Evolutionary conservation across 2,797 vertebrate species (phyloP).

Genomic region (Pitangus sulphuratus): DNA sequence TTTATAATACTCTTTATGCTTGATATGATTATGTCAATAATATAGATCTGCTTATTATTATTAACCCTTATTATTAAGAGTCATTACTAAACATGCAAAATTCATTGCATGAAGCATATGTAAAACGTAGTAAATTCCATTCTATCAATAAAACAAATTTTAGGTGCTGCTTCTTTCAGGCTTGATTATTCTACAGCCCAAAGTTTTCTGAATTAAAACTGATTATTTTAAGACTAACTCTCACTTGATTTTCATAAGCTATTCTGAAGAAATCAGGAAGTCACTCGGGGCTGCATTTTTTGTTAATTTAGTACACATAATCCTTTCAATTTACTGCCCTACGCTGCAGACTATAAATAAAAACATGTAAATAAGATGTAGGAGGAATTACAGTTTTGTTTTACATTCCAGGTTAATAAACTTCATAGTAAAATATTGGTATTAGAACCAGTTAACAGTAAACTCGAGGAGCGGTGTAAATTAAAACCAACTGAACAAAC

Average conservation of each 20-base stretch:
- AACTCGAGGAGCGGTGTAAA: conserved; percentile 60
- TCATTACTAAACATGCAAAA: conserved; percentile 79
- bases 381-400: neutral
- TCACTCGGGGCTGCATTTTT: neutral
- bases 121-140: conserved; percentile 73
- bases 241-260: neutral
- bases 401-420: conserved; percentile 58
- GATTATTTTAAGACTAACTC: conserved; percentile 8
- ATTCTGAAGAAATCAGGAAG: conserved; percentile 2
- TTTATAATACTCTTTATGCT: conserved; percentile 76
- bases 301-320: conserved; percentile 33
- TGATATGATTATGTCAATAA: conserved; percentile 71
- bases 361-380: conserved; percentile 64
- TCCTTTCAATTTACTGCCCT: conserved; percentile 27
- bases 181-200: conserved; percentile 48
- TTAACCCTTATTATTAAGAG: conserved; percentile 75
- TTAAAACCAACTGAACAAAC: conserved; percentile 62
- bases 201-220: conserved; percentile 23
- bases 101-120: conserved; percentile 81
- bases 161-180: conserved; percentile 27
- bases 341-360: conserved; percentile 66
- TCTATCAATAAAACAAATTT: conserved; percentile 57
- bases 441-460: conserved; percentile 59
- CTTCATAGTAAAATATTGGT: conserved; percentile 35
- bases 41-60: conserved; percentile 73